Conservation (phyloP, 2,113 vertebrate species). For the Boleophthalmus pectinirostris region DNA sequence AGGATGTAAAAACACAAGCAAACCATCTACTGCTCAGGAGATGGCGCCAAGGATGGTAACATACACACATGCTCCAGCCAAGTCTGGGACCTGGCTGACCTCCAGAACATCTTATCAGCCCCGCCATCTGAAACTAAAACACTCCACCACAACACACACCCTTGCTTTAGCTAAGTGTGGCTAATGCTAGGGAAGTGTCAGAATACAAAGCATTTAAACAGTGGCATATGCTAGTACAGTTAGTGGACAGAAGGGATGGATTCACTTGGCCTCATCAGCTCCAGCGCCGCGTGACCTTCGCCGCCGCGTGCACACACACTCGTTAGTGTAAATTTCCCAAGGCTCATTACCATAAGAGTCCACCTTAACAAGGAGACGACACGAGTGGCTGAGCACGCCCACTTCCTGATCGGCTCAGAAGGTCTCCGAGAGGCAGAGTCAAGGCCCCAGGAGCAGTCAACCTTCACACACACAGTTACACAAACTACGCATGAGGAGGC, state of each 20-base stretch:
- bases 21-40: slow-evolving; percentile 48
- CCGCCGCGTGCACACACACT: slow-evolving; percentile 6
- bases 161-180: background rate
- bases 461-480: background rate
- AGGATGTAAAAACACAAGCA: slow-evolving; percentile 42
- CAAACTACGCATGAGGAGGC: background rate
- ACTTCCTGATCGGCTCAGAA: slow-evolving; percentile 28
- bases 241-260: background rate
- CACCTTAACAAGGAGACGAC: slow-evolving; percentile 23
- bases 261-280: background rate
- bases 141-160: slow-evolving; percentile 22
- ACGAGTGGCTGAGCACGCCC: slow-evolving; percentile 29
- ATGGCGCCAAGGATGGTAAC: slow-evolving; percentile 51
- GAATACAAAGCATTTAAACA: slow-evolving; percentile 7
- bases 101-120: slow-evolving; percentile 52
- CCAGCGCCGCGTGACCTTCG: background rate
- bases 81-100: slow-evolving; percentile 53
- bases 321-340: slow-evolving; percentile 16
- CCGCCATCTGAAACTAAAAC: slow-evolving; percentile 39
- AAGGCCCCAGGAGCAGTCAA: background rate
- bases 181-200: background rate
- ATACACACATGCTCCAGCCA: slow-evolving; percentile 29
- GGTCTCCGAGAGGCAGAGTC: background rate
- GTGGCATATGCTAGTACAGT: background rate
- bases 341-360: slow-evolving; percentile 9